phyloP scores from a whole-genome alignment of 2,888 invertebrate species.

The Pecten maximus region DNA sequence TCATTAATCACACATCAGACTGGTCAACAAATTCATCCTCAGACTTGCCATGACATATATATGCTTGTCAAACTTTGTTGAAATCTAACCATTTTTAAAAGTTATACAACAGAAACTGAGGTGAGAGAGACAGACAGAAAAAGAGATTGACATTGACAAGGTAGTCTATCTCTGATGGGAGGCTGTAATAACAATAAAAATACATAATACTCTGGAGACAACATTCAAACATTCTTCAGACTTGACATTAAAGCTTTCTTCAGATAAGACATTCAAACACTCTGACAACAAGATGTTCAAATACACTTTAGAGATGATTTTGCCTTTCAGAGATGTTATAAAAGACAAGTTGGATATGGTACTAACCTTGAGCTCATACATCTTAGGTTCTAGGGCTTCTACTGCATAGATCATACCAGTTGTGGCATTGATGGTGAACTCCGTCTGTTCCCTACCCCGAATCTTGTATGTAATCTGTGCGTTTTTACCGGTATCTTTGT shows the following conservation, averaged over 20 bases:
- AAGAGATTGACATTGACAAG: no score
- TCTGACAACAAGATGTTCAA: neutral
- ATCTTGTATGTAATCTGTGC: slow-evolving; percentile 89
- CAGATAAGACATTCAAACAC: neutral
- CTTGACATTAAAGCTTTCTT: neutral
- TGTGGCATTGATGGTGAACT: slow-evolving; percentile 90
- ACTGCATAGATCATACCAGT: slow-evolving; percentile 91
- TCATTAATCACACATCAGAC: no score
- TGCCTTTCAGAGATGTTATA: neutral
- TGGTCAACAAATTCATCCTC: no score
- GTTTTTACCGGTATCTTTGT: slow-evolving; percentile 78
- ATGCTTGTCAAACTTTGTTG: no score
- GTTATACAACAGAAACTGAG: no score
- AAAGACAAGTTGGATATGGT: neutral
- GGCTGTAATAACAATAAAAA: no score
- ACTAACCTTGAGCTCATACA: slow-evolving; percentile 49
- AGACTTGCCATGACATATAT: no score
- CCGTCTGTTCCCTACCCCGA: slow-evolving; percentile 76
- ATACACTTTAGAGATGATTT: slow-evolving; percentile 6
- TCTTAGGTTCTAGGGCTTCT: slow-evolving; percentile 34
- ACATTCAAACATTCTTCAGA: neutral
- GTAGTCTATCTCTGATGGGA: no score
- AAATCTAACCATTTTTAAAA: no score
- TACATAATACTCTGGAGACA: neutral
- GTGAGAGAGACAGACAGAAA: no score